These are phyloP conservation scores for Temnothorax rugatulus DNA, from an alignment of 2,888 invertebrate genomes.

Conservation along the genomic window DNA sequence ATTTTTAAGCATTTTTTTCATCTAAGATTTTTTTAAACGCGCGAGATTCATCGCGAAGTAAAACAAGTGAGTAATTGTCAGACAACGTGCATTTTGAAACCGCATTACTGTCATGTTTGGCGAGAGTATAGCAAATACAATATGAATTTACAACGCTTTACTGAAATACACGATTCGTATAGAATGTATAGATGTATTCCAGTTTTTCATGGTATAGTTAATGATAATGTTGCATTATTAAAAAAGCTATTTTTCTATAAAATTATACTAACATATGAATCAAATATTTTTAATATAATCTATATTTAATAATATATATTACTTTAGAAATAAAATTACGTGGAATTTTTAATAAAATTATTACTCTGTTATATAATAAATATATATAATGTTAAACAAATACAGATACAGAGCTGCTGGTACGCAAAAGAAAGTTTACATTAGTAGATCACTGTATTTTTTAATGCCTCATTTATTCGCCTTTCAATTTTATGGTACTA, in stretches of 20 bases:
- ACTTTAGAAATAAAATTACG: neutral
- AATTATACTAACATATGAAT: neutral
- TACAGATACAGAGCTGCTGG: neutral
- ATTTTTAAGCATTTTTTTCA: neutral
- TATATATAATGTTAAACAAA: neutral
- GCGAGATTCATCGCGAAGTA: neutral
- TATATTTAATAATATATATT: neutral
- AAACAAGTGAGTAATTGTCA: neutral
- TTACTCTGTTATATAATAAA: conserved; percentile 7
- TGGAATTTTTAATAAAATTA: neutral
- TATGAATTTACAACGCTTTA: conserved; percentile 9
- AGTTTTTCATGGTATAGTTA: conserved; percentile 14
- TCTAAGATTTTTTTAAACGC: conserved; percentile 2
- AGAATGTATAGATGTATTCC: neutral
- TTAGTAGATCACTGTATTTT: neutral
- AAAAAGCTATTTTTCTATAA: neutral
- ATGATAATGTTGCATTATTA: neutral
- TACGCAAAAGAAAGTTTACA: conserved; percentile 16
- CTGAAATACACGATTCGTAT: conserved; percentile 1
- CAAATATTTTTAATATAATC: neutral
- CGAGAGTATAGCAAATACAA: conserved; percentile 36
- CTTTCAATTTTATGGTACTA: conserved; percentile 15
- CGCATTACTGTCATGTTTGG: conserved; percentile 24
- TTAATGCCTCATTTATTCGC: neutral
- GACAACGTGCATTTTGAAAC: neutral